phyloP scores from a whole-genome alignment of 2,888 invertebrate genomes.

The Apodemia hepburni region DNA sequence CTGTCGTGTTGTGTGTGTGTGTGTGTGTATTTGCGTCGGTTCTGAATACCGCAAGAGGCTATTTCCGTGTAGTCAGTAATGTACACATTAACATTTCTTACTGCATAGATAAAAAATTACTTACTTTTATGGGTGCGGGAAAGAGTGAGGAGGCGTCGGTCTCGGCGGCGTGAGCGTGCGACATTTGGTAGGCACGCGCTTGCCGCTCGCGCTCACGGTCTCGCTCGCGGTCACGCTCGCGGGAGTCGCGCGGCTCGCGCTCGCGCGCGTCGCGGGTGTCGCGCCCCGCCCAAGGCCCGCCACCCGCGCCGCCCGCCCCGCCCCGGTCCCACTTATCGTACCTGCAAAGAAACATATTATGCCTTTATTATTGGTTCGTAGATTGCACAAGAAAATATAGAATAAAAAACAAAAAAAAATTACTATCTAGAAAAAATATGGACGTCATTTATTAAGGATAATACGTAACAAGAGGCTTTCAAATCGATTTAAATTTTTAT shows the following conservation, averaged over 20 bases:
- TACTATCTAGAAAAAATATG: too few relatives aligned
- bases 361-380: background rate
- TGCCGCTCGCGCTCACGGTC: constrained; percentile 89
- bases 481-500: too few relatives aligned
- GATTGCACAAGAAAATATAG: too few relatives aligned
- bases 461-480: too few relatives aligned
- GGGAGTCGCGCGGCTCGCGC: constrained; percentile 65
- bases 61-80: too few relatives aligned
- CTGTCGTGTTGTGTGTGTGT: too few relatives aligned
- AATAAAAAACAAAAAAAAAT: too few relatives aligned
- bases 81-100: too few relatives aligned
- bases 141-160: constrained; percentile 81
- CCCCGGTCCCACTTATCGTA: constrained; percentile 77
- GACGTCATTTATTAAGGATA: too few relatives aligned
- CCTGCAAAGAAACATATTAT: constrained; percentile 49
- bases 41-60: too few relatives aligned
- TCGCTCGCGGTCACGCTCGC: constrained; percentile 86
- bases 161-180: constrained; percentile 81
- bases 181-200: constrained; percentile 88
- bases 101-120: constrained; percentile 38
- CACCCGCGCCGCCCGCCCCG: constrained; percentile 57
- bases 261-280: constrained; percentile 36
- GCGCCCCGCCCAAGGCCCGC: constrained; percentile 43
- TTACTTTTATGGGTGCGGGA: constrained; percentile 84
- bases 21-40: too few relatives aligned